These are phyloP conservation scores for Notodonta dromedarius DNA, from an alignment of 2,888 invertebrate genomes.

Conservation along the genomic window DNA sequence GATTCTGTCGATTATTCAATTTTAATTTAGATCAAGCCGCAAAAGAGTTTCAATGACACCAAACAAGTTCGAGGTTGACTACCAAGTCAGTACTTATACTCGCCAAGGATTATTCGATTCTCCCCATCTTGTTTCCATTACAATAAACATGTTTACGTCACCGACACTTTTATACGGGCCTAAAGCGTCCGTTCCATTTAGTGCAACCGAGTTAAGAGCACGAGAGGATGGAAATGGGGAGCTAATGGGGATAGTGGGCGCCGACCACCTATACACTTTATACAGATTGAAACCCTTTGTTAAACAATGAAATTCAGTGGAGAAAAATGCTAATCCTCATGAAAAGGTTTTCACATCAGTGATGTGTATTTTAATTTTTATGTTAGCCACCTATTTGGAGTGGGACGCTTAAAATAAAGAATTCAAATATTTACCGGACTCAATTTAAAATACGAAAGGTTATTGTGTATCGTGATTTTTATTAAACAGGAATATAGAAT, in stretches of 20 bases:
- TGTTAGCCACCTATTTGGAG: too few species aligned
- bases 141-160: neutral
- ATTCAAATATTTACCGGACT: too few species aligned
- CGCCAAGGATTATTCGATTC: neutral
- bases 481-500: too few species aligned
- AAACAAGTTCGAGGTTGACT: neutral
- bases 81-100: neutral
- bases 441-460: too few species aligned
- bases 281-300: neutral
- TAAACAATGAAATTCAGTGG: neutral
- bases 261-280: neutral
- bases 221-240: too few species aligned
- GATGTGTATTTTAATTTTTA: too few species aligned
- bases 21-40: neutral
- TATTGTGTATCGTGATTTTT: too few species aligned
- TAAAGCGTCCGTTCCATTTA: neutral
- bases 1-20: constrained; percentile 3
- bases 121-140: neutral
- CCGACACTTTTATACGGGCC: neutral
- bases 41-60: neutral
- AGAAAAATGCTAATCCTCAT: neutral
- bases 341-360: neutral
- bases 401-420: too few species aligned
- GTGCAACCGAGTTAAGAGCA: too few species aligned
- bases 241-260: neutral